Percentiles rank a stretch among this genome's conserved stretches.
Evolutionary conservation across 2,888 invertebrate genomes (phyloP).

Genomic region (Strigamia crassipes): DNA sequence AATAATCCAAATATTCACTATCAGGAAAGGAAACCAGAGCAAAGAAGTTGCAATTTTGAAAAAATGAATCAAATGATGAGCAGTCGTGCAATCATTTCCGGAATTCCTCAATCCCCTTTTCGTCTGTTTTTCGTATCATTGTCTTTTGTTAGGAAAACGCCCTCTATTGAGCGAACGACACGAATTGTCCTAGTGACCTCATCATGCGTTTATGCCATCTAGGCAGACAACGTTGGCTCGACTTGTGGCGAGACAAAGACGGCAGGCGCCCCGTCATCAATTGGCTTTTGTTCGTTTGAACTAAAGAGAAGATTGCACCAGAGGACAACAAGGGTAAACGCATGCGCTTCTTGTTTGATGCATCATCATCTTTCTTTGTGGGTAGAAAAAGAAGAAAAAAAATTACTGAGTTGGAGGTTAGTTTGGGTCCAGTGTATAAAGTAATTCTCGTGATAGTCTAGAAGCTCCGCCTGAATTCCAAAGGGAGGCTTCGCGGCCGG

Average conservation of each 20-base stretch:
- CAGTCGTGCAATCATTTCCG: not conserved
- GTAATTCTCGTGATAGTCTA: not conserved
- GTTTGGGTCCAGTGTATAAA: not conserved
- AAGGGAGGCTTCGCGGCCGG: not conserved
- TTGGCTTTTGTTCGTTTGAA: conserved; percentile 1
- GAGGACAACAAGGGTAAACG: conserved; percentile 8
- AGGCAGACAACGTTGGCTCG: not conserved
- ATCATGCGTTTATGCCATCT: not conserved
- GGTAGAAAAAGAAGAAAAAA: not conserved
- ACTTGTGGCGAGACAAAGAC: conserved; percentile 2
- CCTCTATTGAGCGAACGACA: not conserved
- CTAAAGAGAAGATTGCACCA: conserved; percentile 20
- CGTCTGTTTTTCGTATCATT: not conserved
- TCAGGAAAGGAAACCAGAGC: too few species aligned
- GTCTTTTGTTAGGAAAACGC: not conserved
- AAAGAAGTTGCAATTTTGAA: not conserved
- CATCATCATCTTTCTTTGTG: conserved; percentile 13
- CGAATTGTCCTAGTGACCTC: conserved; percentile 18
- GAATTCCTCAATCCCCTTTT: not conserved
- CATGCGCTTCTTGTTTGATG: not conserved
- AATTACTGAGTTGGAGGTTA: not conserved
- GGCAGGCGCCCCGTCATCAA: conserved; percentile 17
- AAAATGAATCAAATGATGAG: not conserved
- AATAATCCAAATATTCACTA: not conserved
- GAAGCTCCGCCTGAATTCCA: conserved; percentile 15